Evolutionary conservation across 2,888 invertebrate genomes (phyloP), one percentile per base, ranked within the genome.

Genomic region (Synergus japonicus): DNA sequence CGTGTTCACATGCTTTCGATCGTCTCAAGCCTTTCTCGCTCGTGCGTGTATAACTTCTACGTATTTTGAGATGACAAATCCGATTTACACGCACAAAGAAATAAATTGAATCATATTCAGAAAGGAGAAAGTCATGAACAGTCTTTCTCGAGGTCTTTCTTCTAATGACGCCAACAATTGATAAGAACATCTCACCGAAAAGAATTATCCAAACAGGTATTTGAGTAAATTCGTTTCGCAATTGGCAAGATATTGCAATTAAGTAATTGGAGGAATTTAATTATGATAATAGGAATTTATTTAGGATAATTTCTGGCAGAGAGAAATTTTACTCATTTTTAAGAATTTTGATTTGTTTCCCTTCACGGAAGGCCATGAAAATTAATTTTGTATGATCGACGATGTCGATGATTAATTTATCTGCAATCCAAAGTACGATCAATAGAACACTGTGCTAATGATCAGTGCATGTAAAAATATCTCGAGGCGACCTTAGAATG

Each of bases 1-100:
- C 77, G 83, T 77, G 81, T 83, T 86, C 66, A 64, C 80, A 73
- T 73, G 44, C 63, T 76, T 66, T 77, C 43, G 54, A 82, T 82
- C 80, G 65, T 81, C 79, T 76, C 78, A 29, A 13, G 60, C 64
- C 77, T 29, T 67, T 78, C 67, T 44, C 77, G 64, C n/a, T 49
- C 15, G 12, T 54, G 49, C 37, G 15, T 69, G 15, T 69, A 69
- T 29, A 29, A 29, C 43, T 37, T 15, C 15, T 44, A 69, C 22
- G 46, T 46, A 69, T 69, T 69, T 37, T 9, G 7, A 69, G 12
- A 69, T 69, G 44, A 18, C 69, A 49, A 73, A 43, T 46, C 0
- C 22, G 46, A 73, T 12, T 73, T 44, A 43, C 73, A 22, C 46
- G 15, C 37, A 29, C 67, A 9, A 41, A 29, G 43, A 29, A 67